Evolutionary conservation across 2,113 vertebrate species (phyloP), one percentile per base, ranked within the genome.

Genomic region (Morone saxatilis): DNA sequence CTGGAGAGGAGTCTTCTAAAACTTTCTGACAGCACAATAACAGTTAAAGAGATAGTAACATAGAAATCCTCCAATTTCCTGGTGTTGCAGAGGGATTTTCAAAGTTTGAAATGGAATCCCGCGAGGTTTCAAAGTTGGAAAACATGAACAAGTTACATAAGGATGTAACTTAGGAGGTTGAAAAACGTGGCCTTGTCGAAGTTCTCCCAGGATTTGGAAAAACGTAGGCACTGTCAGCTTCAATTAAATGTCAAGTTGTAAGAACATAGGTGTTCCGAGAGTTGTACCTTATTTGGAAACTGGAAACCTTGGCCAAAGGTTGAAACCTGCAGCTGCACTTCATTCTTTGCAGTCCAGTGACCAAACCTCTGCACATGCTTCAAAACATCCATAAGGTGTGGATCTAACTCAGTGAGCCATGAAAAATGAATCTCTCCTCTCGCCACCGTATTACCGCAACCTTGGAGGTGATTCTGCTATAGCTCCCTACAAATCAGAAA

Each of bases 401-500:
- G 22, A 25, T 85, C 48, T 41, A 65, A 72, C 70, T 70, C 40
- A 5, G 50, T 14, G 51, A 77, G 45, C 71, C 62, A 0, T 81
- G 67, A 81, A 81, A 81, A 70, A 73, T 2, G 74, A 80, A 41
- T 69, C 22, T 48, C 54, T 59, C 60, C 67, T 16, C 62, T 14
- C 50, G 31, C 20, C 6, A 7, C 8, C 19, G 20, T 56, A 53
- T 81, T 40, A 54, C 20, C 19, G 36, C 73, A 83, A 86, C 90
- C 76, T 76, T 53, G 79, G 8, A 2, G 8, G 50, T 67, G 86
- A 8, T 77, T 80, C 51, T 60, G 43, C 73, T 4, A n/a, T 68
- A 45, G 59, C 50, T 48, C 41, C n/a, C 20, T 12, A 47, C 70
- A 81, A 68, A 80, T 84, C 83, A 83, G 25, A 65, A 12, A 54